These are phyloP conservation scores for Cossypha dichroa DNA, from an alignment of 2,797 vertebrate genomes.

Conservation along the genomic window DNA sequence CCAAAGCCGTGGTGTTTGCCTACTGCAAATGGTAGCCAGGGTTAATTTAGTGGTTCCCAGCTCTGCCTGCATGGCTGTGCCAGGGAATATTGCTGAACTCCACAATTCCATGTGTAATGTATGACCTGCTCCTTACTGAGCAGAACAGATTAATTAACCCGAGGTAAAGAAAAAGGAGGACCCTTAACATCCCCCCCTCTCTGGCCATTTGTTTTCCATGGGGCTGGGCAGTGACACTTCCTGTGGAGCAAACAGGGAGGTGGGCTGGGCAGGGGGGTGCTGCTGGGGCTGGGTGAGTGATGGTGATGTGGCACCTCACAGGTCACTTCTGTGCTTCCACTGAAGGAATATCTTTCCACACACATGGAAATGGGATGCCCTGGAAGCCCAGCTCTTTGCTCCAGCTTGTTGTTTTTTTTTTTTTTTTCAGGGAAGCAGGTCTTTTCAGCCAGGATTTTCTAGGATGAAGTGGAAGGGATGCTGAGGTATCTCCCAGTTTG, in stretches of 20 bases:
- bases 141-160: background rate
- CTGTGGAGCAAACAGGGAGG: background rate
- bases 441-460: background rate
- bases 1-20: background rate
- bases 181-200: background rate
- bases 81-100: background rate
- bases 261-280: background rate
- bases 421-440: background rate
- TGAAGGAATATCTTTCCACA: background rate
- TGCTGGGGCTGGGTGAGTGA: background rate
- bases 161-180: background rate
- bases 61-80: background rate
- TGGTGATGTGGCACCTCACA: accelerated
- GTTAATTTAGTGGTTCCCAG: background rate
- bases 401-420: background rate
- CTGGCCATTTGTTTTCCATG: background rate
- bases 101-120: background rate
- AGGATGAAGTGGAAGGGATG: background rate
- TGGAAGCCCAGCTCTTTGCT: background rate
- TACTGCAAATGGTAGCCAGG: background rate
- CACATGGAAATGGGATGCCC: background rate
- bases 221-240: background rate
- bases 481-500: background rate
- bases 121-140: background rate
- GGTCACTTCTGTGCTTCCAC: background rate